A percentile compares a stretch with the other conserved stretches of the same genome.
These are phyloP conservation scores for Willisornis vidua DNA, from an alignment of 2,113 vertebrate genomes.

Conservation along the genomic window DNA sequence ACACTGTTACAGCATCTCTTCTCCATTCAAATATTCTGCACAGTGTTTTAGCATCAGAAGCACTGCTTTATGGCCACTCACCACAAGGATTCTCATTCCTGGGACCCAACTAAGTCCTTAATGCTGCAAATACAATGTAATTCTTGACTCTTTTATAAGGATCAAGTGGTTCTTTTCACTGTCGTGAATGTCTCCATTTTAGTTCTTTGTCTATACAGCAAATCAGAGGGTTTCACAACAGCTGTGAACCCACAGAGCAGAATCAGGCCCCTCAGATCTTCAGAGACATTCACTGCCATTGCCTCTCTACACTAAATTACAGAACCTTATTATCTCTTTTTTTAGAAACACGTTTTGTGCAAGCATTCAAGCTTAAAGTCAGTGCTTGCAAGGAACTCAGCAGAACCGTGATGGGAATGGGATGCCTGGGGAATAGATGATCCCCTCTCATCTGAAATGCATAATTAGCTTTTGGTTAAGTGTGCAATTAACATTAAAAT, in stretches of 20 bases:
- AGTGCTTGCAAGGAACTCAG: neutral
- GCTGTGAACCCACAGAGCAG: neutral
- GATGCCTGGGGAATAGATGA: slow-evolving; percentile 39
- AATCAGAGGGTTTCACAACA: neutral
- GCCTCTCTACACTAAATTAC: neutral
- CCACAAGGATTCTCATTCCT: neutral
- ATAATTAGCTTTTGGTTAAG: slow-evolving; percentile 46
- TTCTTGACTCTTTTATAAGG: neutral
- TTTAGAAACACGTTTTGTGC: neutral
- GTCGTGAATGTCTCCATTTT: neutral
- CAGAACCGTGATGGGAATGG: slow-evolving; percentile 11
- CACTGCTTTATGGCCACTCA: neutral
- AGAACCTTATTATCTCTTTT: neutral
- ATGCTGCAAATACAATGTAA: neutral
- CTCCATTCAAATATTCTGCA: neutral
- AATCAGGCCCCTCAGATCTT: neutral
- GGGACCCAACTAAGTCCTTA: neutral
- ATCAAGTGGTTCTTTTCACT: neutral
- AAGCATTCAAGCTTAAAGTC: neutral
- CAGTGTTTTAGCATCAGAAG: neutral
- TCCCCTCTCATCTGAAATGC: slow-evolving; percentile 48
- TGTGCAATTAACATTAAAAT: slow-evolving; percentile 64
- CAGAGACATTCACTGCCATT: neutral
- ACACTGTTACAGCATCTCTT: neutral
- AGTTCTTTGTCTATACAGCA: neutral